Conservation (phyloP, 2,888 invertebrate species). For the Conistra vaccinii region DNA sequence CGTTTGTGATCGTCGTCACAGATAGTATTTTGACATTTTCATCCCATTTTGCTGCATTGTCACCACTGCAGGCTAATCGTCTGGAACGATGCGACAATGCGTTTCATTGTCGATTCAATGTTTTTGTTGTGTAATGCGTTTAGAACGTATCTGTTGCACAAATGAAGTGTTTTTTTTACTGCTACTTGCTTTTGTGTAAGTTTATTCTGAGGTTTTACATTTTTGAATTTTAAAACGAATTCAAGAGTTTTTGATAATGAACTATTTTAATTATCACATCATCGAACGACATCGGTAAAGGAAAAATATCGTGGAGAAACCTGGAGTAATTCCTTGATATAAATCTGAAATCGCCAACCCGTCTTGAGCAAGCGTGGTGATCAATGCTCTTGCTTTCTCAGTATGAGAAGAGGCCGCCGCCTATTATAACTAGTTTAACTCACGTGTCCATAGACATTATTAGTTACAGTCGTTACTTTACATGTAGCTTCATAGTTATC, state of each 20-base stretch:
- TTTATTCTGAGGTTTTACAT: slow-evolving; percentile 31
- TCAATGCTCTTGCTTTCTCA: neutral
- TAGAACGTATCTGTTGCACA: slow-evolving; percentile 56
- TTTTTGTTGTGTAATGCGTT: slow-evolving; percentile 64
- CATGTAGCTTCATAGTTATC: neutral
- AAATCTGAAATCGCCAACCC: no score
- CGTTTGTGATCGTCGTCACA: slow-evolving; percentile 80
- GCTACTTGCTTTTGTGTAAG: neutral
- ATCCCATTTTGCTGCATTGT: slow-evolving; percentile 87
- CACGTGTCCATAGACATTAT: neutral
- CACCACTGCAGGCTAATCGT: slow-evolving; percentile 84
- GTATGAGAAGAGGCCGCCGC: neutral
- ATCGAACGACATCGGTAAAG: neutral
- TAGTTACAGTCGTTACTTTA: neutral
- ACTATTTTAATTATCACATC: neutral
- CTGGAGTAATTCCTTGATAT: no score
- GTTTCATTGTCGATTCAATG: slow-evolving; percentile 56
- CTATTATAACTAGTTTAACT: neutral
- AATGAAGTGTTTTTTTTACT: slow-evolving; percentile 41
- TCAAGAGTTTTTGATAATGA: neutral
- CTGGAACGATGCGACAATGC: slow-evolving; percentile 79
- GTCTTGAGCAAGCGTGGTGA: no score
- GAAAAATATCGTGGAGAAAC: neutral
- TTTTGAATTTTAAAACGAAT: neutral
- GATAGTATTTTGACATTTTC: slow-evolving; percentile 90